Evolutionary conservation across 2,888 invertebrate species (phyloP).

Genomic region (Eledona agricola): DNA sequence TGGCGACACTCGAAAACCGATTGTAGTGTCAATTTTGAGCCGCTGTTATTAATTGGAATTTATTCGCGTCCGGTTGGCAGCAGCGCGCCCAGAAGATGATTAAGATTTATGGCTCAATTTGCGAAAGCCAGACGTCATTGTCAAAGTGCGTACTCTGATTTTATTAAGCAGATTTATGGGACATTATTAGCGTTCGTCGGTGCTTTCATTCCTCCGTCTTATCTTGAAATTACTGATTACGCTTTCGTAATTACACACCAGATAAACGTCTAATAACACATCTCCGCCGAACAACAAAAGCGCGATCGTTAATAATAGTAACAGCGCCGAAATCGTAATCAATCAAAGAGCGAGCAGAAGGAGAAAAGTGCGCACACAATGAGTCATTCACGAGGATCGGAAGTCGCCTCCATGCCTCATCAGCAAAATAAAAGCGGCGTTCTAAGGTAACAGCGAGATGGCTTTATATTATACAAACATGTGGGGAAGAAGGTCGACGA

Average conservation of each 20-base stretch:
- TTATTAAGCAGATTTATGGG: constrained; percentile 43
- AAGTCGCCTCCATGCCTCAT: constrained; percentile 31
- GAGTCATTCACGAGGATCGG: constrained; percentile 38
- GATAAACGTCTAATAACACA: constrained; percentile 19
- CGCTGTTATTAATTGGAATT: constrained; percentile 11
- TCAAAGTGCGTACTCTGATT: constrained; percentile 42
- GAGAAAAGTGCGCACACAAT: constrained; percentile 32
- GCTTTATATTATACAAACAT: constrained; percentile 35
- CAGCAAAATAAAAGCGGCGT: constrained; percentile 35
- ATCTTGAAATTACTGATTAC: constrained; percentile 14
- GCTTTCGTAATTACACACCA: constrained; percentile 17
- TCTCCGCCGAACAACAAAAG: constrained; percentile 16
- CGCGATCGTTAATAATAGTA: constrained; percentile 7
- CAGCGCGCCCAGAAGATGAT: constrained; percentile 17
- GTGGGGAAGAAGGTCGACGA: constrained; percentile 23
- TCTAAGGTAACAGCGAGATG: constrained; percentile 34
- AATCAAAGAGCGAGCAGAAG: constrained; percentile 18
- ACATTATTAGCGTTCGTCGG: constrained; percentile 29
- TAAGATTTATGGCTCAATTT: constrained; percentile 41
- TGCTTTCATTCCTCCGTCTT: constrained; percentile 26
- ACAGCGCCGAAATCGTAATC: constrained; percentile 12
- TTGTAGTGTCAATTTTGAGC: constrained; percentile 16
- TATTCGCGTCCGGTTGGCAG: not conserved
- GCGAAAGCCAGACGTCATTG: constrained; percentile 41
- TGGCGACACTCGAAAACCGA: constrained; percentile 7